phyloP scores from a whole-genome alignment of 2,113 vertebrate genomes.

The Peucedramus taeniatus region DNA sequence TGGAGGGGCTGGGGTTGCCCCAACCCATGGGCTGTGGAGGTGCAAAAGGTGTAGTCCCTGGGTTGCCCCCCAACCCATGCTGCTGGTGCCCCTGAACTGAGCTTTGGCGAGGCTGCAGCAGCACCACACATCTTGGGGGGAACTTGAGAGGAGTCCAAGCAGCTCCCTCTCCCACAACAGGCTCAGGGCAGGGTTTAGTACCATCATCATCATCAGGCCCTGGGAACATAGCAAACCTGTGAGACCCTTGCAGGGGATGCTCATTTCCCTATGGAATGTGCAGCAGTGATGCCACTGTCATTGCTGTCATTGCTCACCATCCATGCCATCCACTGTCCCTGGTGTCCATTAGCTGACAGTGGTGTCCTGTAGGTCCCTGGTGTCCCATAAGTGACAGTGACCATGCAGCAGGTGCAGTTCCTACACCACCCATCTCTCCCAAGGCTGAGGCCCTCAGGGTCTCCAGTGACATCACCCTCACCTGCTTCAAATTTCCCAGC shows the following conservation, averaged over 20 bases:
- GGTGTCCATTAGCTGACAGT: neutral
- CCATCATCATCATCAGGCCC: neutral
- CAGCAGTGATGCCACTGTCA: accelerated
- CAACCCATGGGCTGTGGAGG: neutral
- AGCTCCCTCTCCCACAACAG: neutral
- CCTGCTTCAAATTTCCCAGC: neutral
- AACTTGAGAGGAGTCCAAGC: accelerated
- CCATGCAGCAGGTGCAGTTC: neutral
- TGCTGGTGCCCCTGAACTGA: neutral
- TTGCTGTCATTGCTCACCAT: neutral
- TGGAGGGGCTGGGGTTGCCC: neutral
- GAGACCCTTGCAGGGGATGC: neutral
- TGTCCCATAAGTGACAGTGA: neutral
- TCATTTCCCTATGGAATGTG: neutral
- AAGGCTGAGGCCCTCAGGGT: neutral
- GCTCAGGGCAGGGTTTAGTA: neutral
- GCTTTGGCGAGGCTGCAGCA: neutral
- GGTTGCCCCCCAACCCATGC: no score
- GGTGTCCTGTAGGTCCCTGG: neutral
- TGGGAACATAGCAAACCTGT: neutral
- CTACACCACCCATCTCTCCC: neutral
- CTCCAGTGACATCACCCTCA: neutral
- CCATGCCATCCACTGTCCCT: neutral
- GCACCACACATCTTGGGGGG: accelerated
- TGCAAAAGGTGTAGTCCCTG: neutral